Conservation (phyloP, 2,797 vertebrate species). For the Channa striata region DNA sequence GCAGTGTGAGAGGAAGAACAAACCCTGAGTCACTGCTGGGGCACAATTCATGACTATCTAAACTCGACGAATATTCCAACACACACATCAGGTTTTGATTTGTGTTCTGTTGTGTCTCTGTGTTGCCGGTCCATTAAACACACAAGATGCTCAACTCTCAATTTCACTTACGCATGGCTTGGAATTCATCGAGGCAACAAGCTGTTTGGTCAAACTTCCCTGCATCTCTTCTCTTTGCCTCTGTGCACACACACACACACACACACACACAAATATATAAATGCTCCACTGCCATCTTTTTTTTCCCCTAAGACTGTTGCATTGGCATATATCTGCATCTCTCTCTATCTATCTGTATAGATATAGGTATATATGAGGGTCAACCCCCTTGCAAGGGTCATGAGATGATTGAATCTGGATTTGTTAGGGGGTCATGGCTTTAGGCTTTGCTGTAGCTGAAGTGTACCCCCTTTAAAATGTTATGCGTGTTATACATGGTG, state of each 20-base stretch:
- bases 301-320: background rate
- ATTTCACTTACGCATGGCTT: constrained; percentile 65
- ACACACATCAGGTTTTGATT: constrained; percentile 20
- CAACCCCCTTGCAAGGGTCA: background rate
- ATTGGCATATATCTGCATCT: too few species aligned
- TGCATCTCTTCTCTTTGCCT: constrained; percentile 18
- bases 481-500: too few species aligned
- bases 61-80: background rate
- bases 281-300: constrained; percentile 14
- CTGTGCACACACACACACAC: background rate
- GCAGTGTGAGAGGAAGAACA: constrained; percentile 2
- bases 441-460: background rate
- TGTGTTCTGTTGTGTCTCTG: constrained; percentile 34
- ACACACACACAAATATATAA: background rate
- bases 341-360: too few species aligned
- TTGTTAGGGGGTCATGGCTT: background rate
- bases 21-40: background rate
- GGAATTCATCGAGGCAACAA: constrained; percentile 54
- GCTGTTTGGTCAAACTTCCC: constrained; percentile 57
- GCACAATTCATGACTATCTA: constrained; percentile 16
- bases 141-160: constrained; percentile 52
- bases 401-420: background rate
- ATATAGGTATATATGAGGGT: too few species aligned
- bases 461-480: background rate
- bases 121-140: constrained; percentile 64